Evolutionary conservation across 2,888 invertebrate genomes (phyloP).

Genomic region (Dolichopus griseipennis): DNA sequence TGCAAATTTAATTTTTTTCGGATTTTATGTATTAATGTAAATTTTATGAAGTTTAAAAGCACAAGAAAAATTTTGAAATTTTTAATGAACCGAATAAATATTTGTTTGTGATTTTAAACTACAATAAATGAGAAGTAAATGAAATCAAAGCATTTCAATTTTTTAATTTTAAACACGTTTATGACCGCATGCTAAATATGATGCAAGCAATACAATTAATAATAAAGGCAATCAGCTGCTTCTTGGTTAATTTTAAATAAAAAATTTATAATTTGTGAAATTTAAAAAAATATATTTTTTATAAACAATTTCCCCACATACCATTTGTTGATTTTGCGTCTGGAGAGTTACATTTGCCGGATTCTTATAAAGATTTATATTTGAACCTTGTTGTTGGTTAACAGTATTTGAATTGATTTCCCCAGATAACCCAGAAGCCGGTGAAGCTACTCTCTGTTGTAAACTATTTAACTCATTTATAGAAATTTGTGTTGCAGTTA

Average conservation of each 20-base stretch:
- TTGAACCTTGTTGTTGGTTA: not conserved
- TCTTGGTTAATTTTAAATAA: not conserved
- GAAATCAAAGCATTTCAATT: no score
- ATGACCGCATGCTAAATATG: no score
- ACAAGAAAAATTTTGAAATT: no score
- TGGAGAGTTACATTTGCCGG: not conserved
- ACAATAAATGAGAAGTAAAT: no score
- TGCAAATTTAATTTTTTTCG: not conserved
- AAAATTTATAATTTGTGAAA: not conserved
- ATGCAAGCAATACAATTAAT: not conserved
- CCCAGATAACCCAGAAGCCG: not conserved
- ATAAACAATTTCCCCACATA: not conserved
- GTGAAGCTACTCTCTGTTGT: not conserved
- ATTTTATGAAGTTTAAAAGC: no score
- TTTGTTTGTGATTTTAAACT: no score
- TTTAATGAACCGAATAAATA: no score
- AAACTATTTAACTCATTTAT: not conserved
- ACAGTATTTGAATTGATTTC: not conserved
- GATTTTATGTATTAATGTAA: not conserved
- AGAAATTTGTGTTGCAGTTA: not conserved
- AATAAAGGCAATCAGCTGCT: not conserved
- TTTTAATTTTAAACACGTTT: no score
- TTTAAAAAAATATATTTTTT: no score
- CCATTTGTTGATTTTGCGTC: conserved; percentile 11
- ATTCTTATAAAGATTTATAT: not conserved